Percentiles rank a stretch among this genome's conserved stretches.
Evolutionary conservation across 2,797 vertebrate genomes (phyloP).

Genomic region (Diplodus sargus): DNA sequence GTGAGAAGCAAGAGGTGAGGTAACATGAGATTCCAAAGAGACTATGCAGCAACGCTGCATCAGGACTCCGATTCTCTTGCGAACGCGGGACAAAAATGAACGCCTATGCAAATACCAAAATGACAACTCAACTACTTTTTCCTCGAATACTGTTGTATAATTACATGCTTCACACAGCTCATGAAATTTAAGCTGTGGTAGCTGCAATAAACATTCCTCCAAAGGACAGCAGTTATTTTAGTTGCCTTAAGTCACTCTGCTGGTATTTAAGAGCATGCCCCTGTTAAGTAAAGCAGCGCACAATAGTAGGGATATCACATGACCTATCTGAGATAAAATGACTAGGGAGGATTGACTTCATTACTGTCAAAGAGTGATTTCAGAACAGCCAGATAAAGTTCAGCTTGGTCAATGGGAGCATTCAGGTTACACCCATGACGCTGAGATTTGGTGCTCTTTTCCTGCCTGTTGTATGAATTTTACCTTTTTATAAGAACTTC

Average conservation of each 20-base stretch:
- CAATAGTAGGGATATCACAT: constrained; percentile 70
- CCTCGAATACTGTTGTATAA: constrained; percentile 30
- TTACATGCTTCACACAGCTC: constrained; percentile 38
- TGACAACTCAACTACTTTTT: constrained; percentile 40
- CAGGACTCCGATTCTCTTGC: constrained; percentile 59
- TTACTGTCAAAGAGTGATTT: constrained; percentile 58
- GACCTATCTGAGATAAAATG: constrained; percentile 71
- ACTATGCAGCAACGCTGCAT: constrained; percentile 71
- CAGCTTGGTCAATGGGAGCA: constrained; percentile 34
- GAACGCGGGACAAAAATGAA: constrained; percentile 37
- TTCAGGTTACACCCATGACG: constrained; percentile 45
- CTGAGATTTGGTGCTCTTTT: constrained; percentile 22
- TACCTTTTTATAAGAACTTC: constrained; percentile 2
- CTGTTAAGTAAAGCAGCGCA: constrained; percentile 58
- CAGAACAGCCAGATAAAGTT: constrained; percentile 51
- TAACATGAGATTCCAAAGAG: constrained; percentile 79
- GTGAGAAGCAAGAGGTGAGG: constrained; percentile 69
- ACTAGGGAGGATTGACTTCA: constrained; percentile 65
- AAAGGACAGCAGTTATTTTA: constrained; percentile 47
- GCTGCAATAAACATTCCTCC: constrained; percentile 42
- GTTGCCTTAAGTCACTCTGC: constrained; percentile 49
- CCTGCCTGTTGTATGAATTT: constrained; percentile 9
- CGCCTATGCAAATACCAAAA: constrained; percentile 48
- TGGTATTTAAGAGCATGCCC: constrained; percentile 64
- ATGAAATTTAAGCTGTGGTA: constrained; percentile 46